These are phyloP conservation scores for Cryptotermes secundus DNA, from an alignment of 1,140 invertebrate species.

Conservation along the genomic window DNA sequence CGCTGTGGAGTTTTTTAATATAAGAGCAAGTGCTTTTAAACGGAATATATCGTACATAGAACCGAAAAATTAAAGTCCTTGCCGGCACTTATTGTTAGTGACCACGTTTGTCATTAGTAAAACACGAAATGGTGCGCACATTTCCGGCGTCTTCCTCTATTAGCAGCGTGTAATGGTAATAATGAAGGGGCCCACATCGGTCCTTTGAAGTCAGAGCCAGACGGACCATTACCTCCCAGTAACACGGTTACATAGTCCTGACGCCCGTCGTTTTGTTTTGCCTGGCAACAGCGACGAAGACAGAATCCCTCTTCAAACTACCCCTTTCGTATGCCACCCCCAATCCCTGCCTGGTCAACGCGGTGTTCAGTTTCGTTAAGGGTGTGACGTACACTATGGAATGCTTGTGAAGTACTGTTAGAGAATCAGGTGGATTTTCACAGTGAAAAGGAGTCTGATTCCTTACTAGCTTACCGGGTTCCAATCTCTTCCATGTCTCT, in stretches of 20 bases:
- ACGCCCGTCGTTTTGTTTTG: slow-evolving; percentile 4
- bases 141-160: not conserved
- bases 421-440: too few species aligned
- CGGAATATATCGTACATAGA: too few species aligned
- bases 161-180: not conserved
- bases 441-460: too few species aligned
- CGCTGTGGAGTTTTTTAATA: too few species aligned
- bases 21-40: too few species aligned
- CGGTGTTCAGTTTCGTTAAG: not conserved
- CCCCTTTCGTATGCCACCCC: not conserved
- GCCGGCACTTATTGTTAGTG: too few species aligned
- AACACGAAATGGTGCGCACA: not conserved
- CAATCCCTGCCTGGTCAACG: not conserved
- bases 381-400: not conserved
- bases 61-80: too few species aligned
- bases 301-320: not conserved
- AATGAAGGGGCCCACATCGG: not conserved
- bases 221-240: not conserved
- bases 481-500: too few species aligned
- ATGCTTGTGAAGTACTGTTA: not conserved
- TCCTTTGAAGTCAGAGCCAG: not conserved
- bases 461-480: too few species aligned
- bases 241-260: not conserved
- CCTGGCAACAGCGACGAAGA: not conserved
- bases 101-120: not conserved